These are phyloP conservation scores for Amphiprion ocellaris DNA, from an alignment of 2,113 vertebrate genomes.

Conservation along the genomic window DNA sequence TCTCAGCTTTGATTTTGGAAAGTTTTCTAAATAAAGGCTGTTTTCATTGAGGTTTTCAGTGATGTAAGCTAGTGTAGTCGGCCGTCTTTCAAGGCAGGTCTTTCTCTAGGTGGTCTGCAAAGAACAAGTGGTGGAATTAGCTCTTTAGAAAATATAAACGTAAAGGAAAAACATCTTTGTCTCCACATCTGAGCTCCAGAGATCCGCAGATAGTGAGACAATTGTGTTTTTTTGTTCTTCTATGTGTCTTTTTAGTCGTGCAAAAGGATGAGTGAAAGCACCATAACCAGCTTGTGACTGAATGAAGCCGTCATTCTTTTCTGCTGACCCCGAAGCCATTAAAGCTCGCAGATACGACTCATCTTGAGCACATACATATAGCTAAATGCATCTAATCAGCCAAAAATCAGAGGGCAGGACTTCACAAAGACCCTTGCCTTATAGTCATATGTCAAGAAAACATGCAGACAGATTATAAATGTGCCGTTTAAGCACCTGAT, in stretches of 20 bases:
- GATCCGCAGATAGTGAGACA: slow-evolving; percentile 68
- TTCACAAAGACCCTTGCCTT: slow-evolving; percentile 3
- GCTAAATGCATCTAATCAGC: slow-evolving; percentile 40
- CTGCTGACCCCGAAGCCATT: slow-evolving; percentile 36
- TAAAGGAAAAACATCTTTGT: slow-evolving; percentile 78
- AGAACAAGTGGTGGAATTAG: slow-evolving; percentile 64
- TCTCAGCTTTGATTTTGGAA: slow-evolving; percentile 85
- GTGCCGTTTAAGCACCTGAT: background rate
- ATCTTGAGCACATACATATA: background rate
- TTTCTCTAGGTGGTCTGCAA: slow-evolving; percentile 85
- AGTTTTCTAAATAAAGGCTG: slow-evolving; percentile 82
- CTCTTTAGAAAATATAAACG: slow-evolving; percentile 24
- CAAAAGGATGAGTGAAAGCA: slow-evolving; percentile 51
- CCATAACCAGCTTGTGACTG: slow-evolving; percentile 77
- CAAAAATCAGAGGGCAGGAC: slow-evolving; percentile 33
- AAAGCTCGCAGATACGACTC: slow-evolving; percentile 18
- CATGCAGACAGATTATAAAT: slow-evolving; percentile 15
- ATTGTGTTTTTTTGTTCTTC: slow-evolving; percentile 59
- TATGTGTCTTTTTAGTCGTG: slow-evolving; percentile 64
- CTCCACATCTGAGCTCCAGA: slow-evolving; percentile 86
- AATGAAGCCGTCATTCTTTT: slow-evolving; percentile 75
- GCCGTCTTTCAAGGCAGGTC: slow-evolving; percentile 82
- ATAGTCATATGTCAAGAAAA: slow-evolving; percentile 17
- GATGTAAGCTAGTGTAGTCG: slow-evolving; percentile 62
- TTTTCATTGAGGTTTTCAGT: slow-evolving; percentile 68